These are phyloP conservation scores for Myrmecobius fasciatus DNA, from an alignment of 2,113 vertebrate species.

Conservation along the genomic window DNA sequence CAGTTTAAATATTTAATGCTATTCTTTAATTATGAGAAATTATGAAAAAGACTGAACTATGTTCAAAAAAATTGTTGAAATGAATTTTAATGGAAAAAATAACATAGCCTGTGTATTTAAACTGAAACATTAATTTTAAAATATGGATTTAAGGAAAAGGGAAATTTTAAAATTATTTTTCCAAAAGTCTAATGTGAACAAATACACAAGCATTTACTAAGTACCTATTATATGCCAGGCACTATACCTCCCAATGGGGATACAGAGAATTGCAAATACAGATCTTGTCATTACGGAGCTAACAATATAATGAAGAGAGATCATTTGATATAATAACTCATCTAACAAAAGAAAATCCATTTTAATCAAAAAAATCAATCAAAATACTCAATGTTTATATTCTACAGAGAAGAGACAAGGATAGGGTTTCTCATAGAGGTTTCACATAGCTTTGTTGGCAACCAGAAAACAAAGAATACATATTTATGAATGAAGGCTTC, in stretches of 20 bases:
- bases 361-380: neutral
- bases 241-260: neutral
- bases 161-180: neutral
- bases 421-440: neutral
- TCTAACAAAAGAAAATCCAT: neutral
- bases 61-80: neutral
- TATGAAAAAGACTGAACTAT: neutral
- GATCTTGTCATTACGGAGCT: neutral
- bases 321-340: neutral
- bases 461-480: neutral
- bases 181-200: neutral
- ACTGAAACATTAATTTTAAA: neutral
- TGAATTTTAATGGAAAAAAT: neutral
- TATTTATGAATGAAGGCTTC: neutral
- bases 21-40: neutral
- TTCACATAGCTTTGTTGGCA: neutral
- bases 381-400: neutral
- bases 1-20: neutral
- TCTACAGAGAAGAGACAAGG: neutral
- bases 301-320: neutral
- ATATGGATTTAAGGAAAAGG: neutral
- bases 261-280: neutral
- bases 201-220: slow-evolving; percentile 12
- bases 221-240: neutral
- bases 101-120: neutral